phyloP scores from a whole-genome alignment of 2,113 vertebrate species.

The Candoia aspera region DNA sequence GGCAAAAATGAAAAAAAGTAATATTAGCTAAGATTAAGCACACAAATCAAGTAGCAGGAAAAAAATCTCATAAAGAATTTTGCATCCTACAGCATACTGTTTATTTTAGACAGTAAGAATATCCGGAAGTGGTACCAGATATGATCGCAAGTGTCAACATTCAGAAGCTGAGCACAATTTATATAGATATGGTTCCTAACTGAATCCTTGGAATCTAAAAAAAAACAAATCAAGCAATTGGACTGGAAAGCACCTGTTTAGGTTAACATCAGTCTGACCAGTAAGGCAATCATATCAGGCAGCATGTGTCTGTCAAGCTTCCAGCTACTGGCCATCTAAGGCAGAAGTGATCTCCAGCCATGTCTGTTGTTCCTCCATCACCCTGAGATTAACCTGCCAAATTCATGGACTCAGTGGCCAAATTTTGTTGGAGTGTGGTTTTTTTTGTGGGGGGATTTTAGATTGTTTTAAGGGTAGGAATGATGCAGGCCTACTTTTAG shows the following conservation, averaged over 20 bases:
- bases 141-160: neutral
- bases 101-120: constrained; percentile 61
- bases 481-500: neutral
- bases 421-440: neutral
- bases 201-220: neutral
- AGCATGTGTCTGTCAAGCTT: neutral
- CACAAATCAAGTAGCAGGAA: neutral
- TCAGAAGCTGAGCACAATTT: neutral
- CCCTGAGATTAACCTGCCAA: neutral
- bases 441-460: neutral
- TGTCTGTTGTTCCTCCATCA: neutral
- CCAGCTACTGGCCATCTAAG: neutral
- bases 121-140: constrained; percentile 41
- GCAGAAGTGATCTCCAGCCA: neutral
- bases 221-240: neutral
- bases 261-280: neutral
- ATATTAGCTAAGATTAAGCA: neutral
- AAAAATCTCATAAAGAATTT: constrained; percentile 31
- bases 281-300: neutral
- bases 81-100: constrained; percentile 42
- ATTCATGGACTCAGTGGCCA: neutral
- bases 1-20: neutral
- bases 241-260: neutral
- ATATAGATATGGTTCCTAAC: neutral
- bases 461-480: neutral